A percentile compares a stretch with the other conserved stretches of the same genome.
Evolutionary conservation across 2,113 vertebrate species (phyloP).

Genomic region (Bostrychus sinensis): DNA sequence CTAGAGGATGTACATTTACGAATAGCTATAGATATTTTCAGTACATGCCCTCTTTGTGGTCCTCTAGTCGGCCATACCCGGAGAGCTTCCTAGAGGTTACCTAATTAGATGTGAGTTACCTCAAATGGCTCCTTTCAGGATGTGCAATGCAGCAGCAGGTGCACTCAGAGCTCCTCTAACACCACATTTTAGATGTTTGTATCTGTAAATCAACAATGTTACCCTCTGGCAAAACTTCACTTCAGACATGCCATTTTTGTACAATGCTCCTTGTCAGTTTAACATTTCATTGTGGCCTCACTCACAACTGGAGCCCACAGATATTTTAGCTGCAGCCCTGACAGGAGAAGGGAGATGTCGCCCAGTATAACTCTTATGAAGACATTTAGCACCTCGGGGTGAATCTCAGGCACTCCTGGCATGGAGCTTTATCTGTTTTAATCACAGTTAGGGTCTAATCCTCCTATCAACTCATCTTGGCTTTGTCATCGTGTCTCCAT

Average conservation of each 20-base stretch:
- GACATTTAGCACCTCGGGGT: constrained; percentile 3
- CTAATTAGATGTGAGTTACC: constrained; percentile 45
- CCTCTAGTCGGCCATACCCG: constrained; percentile 20
- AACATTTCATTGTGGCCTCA: constrained; percentile 29
- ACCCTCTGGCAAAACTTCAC: constrained; percentile 33
- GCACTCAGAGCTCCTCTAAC: constrained; percentile 11
- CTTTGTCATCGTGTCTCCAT: constrained; percentile 6
- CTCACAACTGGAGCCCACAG: constrained; percentile 23
- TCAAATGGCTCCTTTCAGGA: constrained; percentile 21
- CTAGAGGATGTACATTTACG: background rate
- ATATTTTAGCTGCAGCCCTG: constrained; percentile 18
- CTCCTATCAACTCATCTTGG: background rate
- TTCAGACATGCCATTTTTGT: constrained; percentile 48
- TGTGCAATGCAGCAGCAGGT: constrained; percentile 30
- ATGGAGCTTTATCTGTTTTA: constrained; percentile 16
- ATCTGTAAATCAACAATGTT: constrained; percentile 48
- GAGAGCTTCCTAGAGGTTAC: constrained; percentile 22
- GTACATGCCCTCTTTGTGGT: constrained; percentile 19
- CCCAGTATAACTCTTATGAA: constrained; percentile 27
- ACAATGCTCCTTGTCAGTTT: constrained; percentile 31
- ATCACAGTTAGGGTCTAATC: background rate
- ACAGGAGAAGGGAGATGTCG: constrained; percentile 18
- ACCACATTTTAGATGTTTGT: constrained; percentile 42
- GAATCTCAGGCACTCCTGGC: constrained; percentile 8
- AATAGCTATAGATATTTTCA: constrained; percentile 2